Base-by-base conservation (phyloP, 2,888 invertebrate genomes). In the Eugnorisma glareosa region DNA sequence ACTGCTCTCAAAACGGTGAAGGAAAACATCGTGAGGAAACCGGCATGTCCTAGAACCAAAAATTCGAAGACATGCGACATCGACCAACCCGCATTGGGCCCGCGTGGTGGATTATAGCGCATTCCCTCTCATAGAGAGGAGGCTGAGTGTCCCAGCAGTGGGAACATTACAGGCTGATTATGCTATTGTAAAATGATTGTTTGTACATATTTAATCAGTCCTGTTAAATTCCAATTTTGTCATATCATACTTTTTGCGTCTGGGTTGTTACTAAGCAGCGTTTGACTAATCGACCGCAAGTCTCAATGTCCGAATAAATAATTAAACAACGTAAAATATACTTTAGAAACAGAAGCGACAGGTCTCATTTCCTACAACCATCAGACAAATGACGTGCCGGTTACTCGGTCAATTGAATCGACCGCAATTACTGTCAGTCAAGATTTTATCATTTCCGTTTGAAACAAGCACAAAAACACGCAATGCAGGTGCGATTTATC, bases 401-500 rank as follows among this genome's bases (percentile, higher is more conserved):
- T 82, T 72, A 82, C 21, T 67, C 54, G 59, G 66, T 73, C 81
- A 77, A 88, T 78, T 79, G 75, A 81, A 76, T 77, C 28, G 28
- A 43, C 63, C 51, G 37, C 75, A 73, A 89, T 86, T 82, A 84
- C 37, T 67, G 73, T 84, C 79, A 59, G 31, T 88, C 81, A 81
- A 79, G 86, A 84, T 88, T 74, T 75, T 79, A 88, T 86, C 80
- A 77, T 77, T 82, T 73, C 69, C 73, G 80, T 87, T 80, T 80
- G 67, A 67, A 73, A 64, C 70, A 54, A 18, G 31, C 35, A 66
- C 66, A 80, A 86, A 85, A 85, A 88, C 89, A 89, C 89, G 91
- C 91, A 90, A 88, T 91, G 91, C 91, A 90, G 92, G 85, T 86
- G 54, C 81, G 73, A 85, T 88, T 71, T 83, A 85, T 88, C 82